Evolutionary conservation across 1,140 invertebrate genomes (phyloP).

Genomic region (Drosophila lacteicornis): DNA sequence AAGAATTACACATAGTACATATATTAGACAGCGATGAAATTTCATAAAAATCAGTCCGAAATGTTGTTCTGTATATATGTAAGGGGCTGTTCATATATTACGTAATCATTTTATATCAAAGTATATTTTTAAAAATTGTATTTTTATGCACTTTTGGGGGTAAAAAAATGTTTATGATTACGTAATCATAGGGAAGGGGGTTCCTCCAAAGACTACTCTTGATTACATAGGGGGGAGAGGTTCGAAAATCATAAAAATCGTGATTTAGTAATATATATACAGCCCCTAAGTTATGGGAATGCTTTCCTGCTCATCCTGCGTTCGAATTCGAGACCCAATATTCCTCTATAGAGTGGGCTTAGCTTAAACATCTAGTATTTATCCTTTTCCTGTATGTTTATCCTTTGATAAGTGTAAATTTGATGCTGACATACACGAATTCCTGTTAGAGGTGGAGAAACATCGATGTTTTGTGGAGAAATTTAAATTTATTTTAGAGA

Average conservation of each 20-base stretch:
- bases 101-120: too few species aligned
- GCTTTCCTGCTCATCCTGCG: constrained; percentile 5
- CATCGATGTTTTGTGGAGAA: too few species aligned
- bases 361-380: constrained; percentile 21
- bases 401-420: constrained; percentile 35
- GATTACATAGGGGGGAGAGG: too few species aligned
- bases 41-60: constrained; percentile 44
- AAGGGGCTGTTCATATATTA: background rate
- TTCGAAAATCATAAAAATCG: too few species aligned
- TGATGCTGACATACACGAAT: constrained; percentile 2
- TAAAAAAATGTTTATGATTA: too few species aligned
- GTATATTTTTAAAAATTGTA: too few species aligned
- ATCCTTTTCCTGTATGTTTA: constrained; percentile 53
- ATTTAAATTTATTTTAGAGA: too few species aligned
- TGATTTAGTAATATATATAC: too few species aligned
- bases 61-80: constrained; percentile 31
- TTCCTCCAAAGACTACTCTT: too few species aligned
- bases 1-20: constrained; percentile 1
- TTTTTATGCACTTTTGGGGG: too few species aligned
- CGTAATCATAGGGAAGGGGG: too few species aligned
- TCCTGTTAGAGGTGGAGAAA: background rate
- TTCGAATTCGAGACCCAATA: constrained; percentile 41
- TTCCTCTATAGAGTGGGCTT: constrained; percentile 16
- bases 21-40: constrained; percentile 29
- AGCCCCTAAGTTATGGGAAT: constrained; percentile 9